Conservation (phyloP, 2,797 vertebrate species). For the Microhierax caerulescens region DNA sequence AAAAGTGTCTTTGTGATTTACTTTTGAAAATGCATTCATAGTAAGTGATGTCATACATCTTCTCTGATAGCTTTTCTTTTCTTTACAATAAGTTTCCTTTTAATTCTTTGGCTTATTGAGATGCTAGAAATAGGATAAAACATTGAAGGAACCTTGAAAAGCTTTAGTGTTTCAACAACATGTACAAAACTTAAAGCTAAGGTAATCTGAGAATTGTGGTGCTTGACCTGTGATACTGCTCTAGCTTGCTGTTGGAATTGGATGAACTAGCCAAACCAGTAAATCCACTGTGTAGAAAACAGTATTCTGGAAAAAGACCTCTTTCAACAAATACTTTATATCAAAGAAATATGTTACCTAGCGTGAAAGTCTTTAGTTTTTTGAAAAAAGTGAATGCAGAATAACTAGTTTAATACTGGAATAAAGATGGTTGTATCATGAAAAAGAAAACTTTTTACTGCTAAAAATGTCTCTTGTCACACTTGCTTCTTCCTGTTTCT, state of each 20-base stretch:
- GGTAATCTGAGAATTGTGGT: slow-evolving; percentile 32
- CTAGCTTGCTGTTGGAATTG: neutral
- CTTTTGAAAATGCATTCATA: neutral
- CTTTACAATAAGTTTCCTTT: neutral
- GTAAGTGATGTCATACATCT: neutral
- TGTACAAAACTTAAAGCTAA: slow-evolving; percentile 5
- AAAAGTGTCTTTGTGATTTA: neutral
- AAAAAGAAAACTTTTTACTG: neutral
- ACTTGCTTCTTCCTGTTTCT: neutral
- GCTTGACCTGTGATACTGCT: slow-evolving; percentile 25
- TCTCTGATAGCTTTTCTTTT: neutral
- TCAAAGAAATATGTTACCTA: neutral
- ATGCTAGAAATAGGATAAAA: neutral
- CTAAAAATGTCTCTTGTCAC: neutral
- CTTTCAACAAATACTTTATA: neutral
- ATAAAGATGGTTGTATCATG: neutral
- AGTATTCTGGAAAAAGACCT: neutral
- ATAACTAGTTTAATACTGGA: neutral
- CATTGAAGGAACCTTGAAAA: neutral
- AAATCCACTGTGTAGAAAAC: slow-evolving; percentile 15
- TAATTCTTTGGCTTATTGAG: neutral
- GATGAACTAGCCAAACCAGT: slow-evolving; percentile 47
- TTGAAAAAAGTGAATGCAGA: neutral
- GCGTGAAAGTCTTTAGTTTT: neutral
- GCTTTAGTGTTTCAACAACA: neutral